These are phyloP conservation scores for Xanthorhoe designata DNA, from an alignment of 2,888 invertebrate genomes.

Conservation along the genomic window DNA sequence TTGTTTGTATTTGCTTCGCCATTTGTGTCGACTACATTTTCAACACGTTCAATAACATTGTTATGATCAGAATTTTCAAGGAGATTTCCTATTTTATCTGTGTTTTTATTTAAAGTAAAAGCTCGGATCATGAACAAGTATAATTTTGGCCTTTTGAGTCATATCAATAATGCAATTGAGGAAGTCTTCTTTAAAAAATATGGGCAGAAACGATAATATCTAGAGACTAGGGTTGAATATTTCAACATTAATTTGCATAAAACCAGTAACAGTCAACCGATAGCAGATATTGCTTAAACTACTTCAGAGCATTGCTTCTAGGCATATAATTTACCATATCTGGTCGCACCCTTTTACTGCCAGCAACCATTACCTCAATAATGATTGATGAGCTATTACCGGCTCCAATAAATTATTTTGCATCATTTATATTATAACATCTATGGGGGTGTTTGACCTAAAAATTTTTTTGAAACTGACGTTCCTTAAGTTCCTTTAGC, in stretches of 20 bases:
- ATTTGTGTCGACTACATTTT: slow-evolving; percentile 55
- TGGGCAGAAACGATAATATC: too few relatives aligned
- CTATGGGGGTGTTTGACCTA: slow-evolving; percentile 26
- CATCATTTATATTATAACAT: slow-evolving; percentile 37
- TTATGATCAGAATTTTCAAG: slow-evolving; percentile 26
- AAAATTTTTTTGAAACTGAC: slow-evolving; percentile 1
- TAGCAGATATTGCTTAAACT: slow-evolving; percentile 4
- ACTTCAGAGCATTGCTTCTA: neutral
- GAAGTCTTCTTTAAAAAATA: too few relatives aligned
- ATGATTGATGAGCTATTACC: slow-evolving; percentile 75
- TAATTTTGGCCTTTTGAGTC: neutral
- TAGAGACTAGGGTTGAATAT: neutral
- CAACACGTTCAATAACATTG: slow-evolving; percentile 41
- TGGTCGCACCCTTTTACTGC: slow-evolving; percentile 46
- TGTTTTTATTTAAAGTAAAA: neutral
- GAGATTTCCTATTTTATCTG: slow-evolving; percentile 22
- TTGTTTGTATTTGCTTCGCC: slow-evolving; percentile 63
- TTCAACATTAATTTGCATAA: slow-evolving; percentile 3
- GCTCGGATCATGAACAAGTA: neutral
- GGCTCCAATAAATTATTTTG: slow-evolving; percentile 59
- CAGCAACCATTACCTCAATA: slow-evolving; percentile 59
- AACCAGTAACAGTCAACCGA: neutral
- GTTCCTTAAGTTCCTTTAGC: neutral
- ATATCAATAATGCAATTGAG: neutral
- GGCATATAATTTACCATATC: slow-evolving; percentile 18